Base-by-base conservation (phyloP, 2,113 vertebrate genomes). In the Galbula dea region DNA sequence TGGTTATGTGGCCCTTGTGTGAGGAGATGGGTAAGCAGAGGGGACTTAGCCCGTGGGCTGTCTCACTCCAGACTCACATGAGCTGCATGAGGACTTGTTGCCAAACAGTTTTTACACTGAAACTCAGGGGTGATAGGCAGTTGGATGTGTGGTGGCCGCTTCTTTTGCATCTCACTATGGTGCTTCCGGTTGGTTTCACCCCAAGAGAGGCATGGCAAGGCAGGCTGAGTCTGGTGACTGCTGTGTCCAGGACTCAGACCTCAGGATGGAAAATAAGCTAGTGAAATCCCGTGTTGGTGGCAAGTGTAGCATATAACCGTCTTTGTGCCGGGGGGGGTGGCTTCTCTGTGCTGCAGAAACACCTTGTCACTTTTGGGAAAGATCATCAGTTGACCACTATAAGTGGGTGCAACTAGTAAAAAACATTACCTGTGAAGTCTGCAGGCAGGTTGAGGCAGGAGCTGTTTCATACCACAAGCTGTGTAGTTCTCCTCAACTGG, bases 181-280 rank as follows among this genome's bases (percentile, higher is more conserved):
- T 0, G 5, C 23, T 61, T 65, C 20, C 73, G 32, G 10, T 32
- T 43, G 41, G 43, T 29, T 37, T 46, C 7, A 30, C 3, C 18
- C 54, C 0, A 0, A 24, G 26, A 37, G 10, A n/a, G 8, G 1
- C 32, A 17, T 1, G 0, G 14, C 11, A 20, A 10, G 36, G 9
- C 4, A 2, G 3, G 45, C 69, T 8, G 8, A 21, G 30, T 17
- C 63, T 68, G 78, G 9, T 0, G 0, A n/a, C 37, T 3, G 1
- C 1, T 0, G 15, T 52, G 51, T n/a, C 65, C 27, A 24, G n/a
- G 66, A 16, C 17, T 55, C 0, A 0, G 51, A 43, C 24, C 24
- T 19, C 2, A 3, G 57, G 34, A 83, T 55, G 43, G 30, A 2
- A 61, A 68, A 46, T 10, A 39, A 81, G 32, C 32, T 41, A 12